These are phyloP conservation scores for Flexamia atlantica DNA, from an alignment of 2,888 invertebrate genomes.

Conservation along the genomic window DNA sequence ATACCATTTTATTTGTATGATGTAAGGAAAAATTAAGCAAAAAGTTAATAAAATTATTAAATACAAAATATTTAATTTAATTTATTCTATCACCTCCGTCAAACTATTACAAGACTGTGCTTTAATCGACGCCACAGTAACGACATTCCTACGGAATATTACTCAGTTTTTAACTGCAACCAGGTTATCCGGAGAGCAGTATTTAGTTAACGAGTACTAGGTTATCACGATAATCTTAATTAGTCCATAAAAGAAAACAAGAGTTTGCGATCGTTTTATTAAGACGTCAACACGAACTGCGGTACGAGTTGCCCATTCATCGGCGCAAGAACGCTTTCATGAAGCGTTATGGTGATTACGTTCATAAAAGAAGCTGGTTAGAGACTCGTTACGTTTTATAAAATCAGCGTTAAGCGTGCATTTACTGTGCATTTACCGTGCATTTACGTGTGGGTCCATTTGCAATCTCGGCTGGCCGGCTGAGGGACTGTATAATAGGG, in stretches of 20 bases:
- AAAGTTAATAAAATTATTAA: too few species aligned
- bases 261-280: not conserved
- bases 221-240: constrained; percentile 9
- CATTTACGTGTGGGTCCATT: not conserved
- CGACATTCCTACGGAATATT: too few species aligned
- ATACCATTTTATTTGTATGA: too few species aligned
- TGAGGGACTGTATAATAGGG: too few species aligned
- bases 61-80: too few species aligned
- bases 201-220: not conserved
- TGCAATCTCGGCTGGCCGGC: not conserved
- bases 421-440: constrained; percentile 14
- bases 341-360: constrained; percentile 11
- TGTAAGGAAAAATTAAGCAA: too few species aligned
- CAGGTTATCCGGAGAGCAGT: not conserved
- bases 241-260: not conserved
- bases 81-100: too few species aligned
- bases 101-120: too few species aligned
- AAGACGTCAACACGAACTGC: not conserved
- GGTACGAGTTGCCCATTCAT: not conserved
- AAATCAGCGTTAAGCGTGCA: constrained; percentile 3
- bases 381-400: constrained; percentile 15
- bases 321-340: not conserved
- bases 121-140: too few species aligned
- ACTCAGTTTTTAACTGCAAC: too few species aligned
- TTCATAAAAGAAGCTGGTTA: constrained; percentile 18